Base-by-base conservation (phyloP, 2,797 vertebrate genomes). In the Anguilla anguilla region DNA sequence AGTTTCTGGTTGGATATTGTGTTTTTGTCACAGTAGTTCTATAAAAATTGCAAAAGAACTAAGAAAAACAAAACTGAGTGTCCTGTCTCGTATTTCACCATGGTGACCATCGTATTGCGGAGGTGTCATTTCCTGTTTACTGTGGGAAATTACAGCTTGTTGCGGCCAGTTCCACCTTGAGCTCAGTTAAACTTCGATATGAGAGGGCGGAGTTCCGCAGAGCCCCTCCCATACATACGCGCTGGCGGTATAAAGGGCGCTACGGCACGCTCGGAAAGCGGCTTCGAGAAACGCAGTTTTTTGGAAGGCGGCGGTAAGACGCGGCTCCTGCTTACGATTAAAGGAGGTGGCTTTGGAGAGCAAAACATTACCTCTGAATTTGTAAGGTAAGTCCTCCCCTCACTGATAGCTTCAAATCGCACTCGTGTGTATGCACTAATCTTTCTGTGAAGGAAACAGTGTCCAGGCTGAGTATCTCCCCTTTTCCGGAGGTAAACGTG, bases 111-210 rank as follows among this genome's bases (percentile, higher is more conserved):
- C 79, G 1, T 64, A 61, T 61, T 84, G 55, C 31, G 84, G 57
- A 85, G 84, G 85, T 86, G 64, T 72, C 64, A 72, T 69, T 86
- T 86, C 85, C 85, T 86, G 85, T 51, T 39, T 59, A 64, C 53
- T n/a, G 43, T 49, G 61, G 43, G 4, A 72, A 85, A 51, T 61
- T 51, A 49, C 43, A 49, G 19, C 64, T 67, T 69, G n/a, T 72
- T 72, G 55, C 51, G 39, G 39, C 39, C 35, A 11, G 25, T 19
- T 46, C 35, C 84, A 86, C 84, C 25, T 72, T 72, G n/a, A 72
- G n/a, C 67, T 72, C n/a, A 28, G 35, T 17, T 25, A 1, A 67
- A 15, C 31, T 17, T 31, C 11, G 2, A 4, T 39, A 19, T 25
- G 10, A 51, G 51, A 39, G 57, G 83, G 87, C 83, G 72, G 87